A percentile compares a stretch with the other conserved stretches of the same genome.
phyloP scores from a whole-genome alignment of 2,888 invertebrate species.

The Exephanes ischioxanthus region DNA sequence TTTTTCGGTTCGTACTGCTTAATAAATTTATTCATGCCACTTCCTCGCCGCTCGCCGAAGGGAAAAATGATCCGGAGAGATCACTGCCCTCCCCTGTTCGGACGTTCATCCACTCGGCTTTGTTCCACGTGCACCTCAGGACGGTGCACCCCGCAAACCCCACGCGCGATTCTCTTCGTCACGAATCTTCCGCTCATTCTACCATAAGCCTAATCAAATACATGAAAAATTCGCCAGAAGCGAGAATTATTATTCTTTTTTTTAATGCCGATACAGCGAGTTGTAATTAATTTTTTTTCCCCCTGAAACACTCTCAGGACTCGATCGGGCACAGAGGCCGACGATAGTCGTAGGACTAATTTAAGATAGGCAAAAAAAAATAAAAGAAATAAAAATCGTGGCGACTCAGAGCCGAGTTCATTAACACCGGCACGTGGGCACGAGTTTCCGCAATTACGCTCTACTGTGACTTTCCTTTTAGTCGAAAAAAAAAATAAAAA shows the following conservation, averaged over 20 bases:
- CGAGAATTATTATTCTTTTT: no score
- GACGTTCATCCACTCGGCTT: conserved; percentile 65
- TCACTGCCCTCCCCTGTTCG: conserved; percentile 29
- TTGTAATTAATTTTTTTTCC: neutral
- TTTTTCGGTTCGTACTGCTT: neutral
- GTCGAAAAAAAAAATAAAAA: neutral
- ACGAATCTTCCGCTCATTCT: neutral
- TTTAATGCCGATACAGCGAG: no score
- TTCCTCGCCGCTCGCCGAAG: neutral
- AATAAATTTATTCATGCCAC: conserved; percentile 15
- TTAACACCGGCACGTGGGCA: conserved; percentile 75
- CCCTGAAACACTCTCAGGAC: neutral
- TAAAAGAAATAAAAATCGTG: conserved; percentile 57
- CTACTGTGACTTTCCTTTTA: conserved; percentile 24
- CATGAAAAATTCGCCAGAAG: no score
- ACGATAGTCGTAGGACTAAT: neutral
- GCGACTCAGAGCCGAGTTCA: conserved; percentile 70
- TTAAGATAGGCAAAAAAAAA: conserved; percentile 34
- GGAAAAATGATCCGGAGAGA: conserved; percentile 64
- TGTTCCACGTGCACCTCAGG: conserved; percentile 48
- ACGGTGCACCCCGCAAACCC: conserved; percentile 42
- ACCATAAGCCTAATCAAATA: no score
- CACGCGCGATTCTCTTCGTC: conserved; percentile 40
- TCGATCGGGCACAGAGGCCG: neutral
- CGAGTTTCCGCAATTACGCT: conserved; percentile 37